Percentiles rank a stretch among this genome's conserved stretches.
phyloP scores from a whole-genome alignment of 2,888 invertebrate species.

The Philhelius pedissequus region DNA sequence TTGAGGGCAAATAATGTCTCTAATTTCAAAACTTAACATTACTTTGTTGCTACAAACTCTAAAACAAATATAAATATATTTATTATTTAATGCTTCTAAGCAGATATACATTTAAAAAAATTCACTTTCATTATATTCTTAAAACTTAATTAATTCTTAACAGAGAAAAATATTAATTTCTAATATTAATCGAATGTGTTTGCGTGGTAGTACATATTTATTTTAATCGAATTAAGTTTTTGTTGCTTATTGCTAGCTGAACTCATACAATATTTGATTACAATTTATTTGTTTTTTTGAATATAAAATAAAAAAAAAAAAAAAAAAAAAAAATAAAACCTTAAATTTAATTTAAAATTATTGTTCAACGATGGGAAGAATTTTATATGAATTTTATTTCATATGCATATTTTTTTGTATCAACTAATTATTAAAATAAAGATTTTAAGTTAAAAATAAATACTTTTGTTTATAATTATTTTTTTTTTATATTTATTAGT shows the following conservation, averaged over 20 bases:
- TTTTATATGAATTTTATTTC: conserved; percentile 56
- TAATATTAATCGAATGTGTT: conserved; percentile 56
- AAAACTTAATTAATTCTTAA: conserved; percentile 64
- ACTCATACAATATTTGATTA: conserved; percentile 6
- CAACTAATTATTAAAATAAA: conserved; percentile 31
- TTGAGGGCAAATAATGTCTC: not conserved
- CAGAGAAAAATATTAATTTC: conserved; percentile 41
- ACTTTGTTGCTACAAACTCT: conserved; percentile 2
- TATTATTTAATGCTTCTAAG: conserved; percentile 12
- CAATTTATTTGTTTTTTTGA: conserved; percentile 4
- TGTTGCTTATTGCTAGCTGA: conserved; percentile 43
- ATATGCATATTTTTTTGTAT: conserved; percentile 21
- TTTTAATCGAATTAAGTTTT: conserved; percentile 57
- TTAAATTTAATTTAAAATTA: conserved; percentile 53
- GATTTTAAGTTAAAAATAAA: conserved; percentile 60
- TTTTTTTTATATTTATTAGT: too few relatives aligned
- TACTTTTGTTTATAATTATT: conserved; percentile 45
- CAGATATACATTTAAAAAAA: conserved; percentile 23
- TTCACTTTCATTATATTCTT: conserved; percentile 18
- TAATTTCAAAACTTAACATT: conserved; percentile 22
- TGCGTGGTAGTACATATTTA: conserved; percentile 12
- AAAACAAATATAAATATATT: conserved; percentile 15
- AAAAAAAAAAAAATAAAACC: conserved; percentile 1
- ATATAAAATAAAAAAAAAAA: conserved; percentile 14
- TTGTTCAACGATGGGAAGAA: conserved; percentile 67